Conservation (phyloP, 35 echinoderm and acorn worm genomes). For the Lytechinus variegatus region DNA sequence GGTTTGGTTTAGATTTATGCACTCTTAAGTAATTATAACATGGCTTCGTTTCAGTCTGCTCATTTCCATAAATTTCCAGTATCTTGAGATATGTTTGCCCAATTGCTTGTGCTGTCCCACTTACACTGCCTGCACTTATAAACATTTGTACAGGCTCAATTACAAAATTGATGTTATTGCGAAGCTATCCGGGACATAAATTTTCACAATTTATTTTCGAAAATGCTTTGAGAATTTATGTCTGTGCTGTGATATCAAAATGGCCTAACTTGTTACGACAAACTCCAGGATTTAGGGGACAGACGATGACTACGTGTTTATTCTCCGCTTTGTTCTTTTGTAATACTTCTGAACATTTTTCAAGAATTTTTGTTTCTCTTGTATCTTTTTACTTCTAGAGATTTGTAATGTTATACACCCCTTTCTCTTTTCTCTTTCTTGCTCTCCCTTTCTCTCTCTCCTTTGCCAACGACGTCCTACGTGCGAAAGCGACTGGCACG, state of each 20-base stretch:
- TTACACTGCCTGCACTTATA: not conserved
- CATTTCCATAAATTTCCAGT: not conserved
- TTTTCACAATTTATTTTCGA: not conserved
- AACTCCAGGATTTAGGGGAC: too few species aligned
- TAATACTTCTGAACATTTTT: not conserved
- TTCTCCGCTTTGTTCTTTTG: not conserved
- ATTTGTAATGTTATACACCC: too few species aligned
- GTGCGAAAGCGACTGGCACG: too few species aligned
- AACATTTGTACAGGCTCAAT: not conserved
- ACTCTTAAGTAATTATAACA: constrained; percentile 5
- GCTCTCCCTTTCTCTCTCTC: too few species aligned
- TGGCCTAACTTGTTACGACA: too few species aligned
- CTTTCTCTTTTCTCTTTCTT: too few species aligned
- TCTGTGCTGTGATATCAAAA: not conserved
- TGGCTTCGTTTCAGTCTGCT: not conserved
- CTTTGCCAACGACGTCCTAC: too few species aligned
- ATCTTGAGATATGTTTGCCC: not conserved
- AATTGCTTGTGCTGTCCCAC: not conserved
- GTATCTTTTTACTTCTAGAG: not conserved
- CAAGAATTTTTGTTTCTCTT: not conserved
- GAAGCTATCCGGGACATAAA: not conserved
- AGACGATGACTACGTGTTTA: not conserved
- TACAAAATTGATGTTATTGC: not conserved
- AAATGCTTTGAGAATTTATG: not conserved
- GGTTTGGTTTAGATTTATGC: not conserved